Evolutionary conservation across 2,113 vertebrate genomes (phyloP).

Genomic region (Chloebia gouldiae): DNA sequence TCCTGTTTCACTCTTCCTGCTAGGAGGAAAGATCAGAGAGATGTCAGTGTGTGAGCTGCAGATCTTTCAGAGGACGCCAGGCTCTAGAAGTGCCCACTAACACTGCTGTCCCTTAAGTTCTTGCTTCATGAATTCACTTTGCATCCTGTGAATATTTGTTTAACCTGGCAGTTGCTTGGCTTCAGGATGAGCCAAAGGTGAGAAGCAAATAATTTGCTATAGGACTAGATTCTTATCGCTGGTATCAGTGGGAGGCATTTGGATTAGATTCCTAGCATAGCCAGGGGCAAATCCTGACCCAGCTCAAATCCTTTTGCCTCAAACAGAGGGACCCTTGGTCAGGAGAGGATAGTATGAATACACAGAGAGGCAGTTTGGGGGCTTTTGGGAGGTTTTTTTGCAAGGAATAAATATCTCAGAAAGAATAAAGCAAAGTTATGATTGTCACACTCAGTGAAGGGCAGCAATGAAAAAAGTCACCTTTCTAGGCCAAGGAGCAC

Average conservation of each 20-base stretch:
- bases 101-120: background rate
- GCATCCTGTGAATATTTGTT: conserved; percentile 62
- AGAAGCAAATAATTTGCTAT: conserved; percentile 63
- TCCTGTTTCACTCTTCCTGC: background rate
- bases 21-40: background rate
- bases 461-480: conserved; percentile 11
- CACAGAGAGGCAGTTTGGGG: background rate
- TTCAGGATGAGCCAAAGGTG: conserved; percentile 62
- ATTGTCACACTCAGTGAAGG: conserved; percentile 7
- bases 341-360: background rate
- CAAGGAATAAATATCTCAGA: background rate
- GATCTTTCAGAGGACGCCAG: background rate
- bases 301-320: background rate
- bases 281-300: conserved; percentile 30
- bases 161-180: conserved; percentile 67
- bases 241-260: conserved; percentile 21
- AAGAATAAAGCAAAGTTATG: background rate
- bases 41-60: background rate
- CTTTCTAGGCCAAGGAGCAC: conserved; percentile 16
- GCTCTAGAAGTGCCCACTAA: background rate
- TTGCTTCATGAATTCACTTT: conserved; percentile 52
- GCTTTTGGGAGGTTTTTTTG: background rate
- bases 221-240: background rate
- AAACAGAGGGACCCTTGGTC: background rate
- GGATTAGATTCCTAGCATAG: conserved; percentile 1